A percentile compares a stretch with the other conserved stretches of the same genome.
Conservation (phyloP, 2,797 vertebrate genomes). For the Heliangelus exortis region DNA sequence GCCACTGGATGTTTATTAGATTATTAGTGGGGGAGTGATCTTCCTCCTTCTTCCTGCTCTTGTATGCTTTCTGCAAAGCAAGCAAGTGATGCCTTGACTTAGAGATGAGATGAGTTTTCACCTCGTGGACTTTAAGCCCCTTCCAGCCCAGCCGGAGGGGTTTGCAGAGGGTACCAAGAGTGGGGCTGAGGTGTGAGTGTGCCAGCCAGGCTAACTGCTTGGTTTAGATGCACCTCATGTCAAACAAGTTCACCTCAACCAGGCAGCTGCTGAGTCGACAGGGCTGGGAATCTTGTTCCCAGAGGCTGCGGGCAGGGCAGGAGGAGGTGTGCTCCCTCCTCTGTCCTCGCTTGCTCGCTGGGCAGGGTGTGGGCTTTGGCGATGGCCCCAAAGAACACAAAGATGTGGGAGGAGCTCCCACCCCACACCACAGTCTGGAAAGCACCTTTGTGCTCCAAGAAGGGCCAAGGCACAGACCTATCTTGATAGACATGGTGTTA, state of each 20-base stretch:
- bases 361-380: conserved; percentile 25
- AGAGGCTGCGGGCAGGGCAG: conserved; percentile 14
- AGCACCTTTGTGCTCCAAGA: background rate
- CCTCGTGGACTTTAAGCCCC: rapidly evolving
- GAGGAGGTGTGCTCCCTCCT: conserved; percentile 2
- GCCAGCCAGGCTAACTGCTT: conserved; percentile 3
- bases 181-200: background rate
- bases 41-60: background rate
- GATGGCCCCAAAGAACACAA: background rate
- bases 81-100: background rate
- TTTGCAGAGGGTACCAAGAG: background rate
- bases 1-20: background rate
- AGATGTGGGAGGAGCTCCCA: background rate
- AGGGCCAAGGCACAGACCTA: background rate
- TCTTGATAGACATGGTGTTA: rapidly evolving
- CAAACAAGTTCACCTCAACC: conserved; percentile 27
- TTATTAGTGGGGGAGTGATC: background rate
- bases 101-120: background rate
- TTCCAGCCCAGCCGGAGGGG: background rate
- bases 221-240: background rate
- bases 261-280: conserved; percentile 43
- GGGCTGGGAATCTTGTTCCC: conserved; percentile 48
- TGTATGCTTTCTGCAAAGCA: background rate
- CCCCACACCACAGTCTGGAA: background rate
- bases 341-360: background rate